Base-by-base conservation (phyloP, 92 coral and sea anemone genomes). In the Metridium senile region DNA sequence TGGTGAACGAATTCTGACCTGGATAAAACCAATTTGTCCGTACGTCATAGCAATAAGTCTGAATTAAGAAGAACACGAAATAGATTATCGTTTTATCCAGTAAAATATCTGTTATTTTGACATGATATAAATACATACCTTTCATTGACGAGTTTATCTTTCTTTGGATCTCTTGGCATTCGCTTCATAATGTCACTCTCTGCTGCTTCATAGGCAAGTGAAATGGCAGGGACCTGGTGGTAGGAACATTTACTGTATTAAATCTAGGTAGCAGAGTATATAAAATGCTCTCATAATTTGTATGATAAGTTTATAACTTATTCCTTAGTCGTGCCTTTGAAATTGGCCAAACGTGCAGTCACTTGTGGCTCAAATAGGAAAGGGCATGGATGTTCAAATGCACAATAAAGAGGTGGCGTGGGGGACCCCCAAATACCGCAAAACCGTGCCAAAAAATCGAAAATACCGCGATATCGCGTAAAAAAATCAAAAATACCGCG, bases 181-280 rank as follows among this genome's bases (percentile, higher is more conserved):
- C 99, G 79, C 83, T 95, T 95, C 99, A 95, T 95, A 70, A 95
- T 95, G 87, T 95, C 99, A 73, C 93, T 89, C 79, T 95, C 99
- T n/a, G 99, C 91, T 62, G 85, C 93, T 85, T 95, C 99, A 74
- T 95, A 95, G 1, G 99, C 99, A 56, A 95, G 89, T 31, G 99
- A 95, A 51, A 95, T 92, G 11, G 99, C 99, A 21, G 98, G 98
- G 23, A 94, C 98, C 98, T 93, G 63, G 57, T 34, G 73, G 18
- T 51, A 0, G n/a, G n/a, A 45, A 8, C 32, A 26, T 21, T 27
- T 9, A 21, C 21, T 8, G 56, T 26, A 43, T 20, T 6, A 2
- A 68, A 68, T 7, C 21, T 9, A 59, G 11, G 7, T 21, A 20
- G 11, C 31, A 59, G 11, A 9, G 26, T 27, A 9, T 27, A 27